A percentile compares a stretch with the other conserved stretches of the same genome.
Evolutionary conservation across 2,797 vertebrate genomes (phyloP).

Genomic region (Rhinatrema bivittatum): DNA sequence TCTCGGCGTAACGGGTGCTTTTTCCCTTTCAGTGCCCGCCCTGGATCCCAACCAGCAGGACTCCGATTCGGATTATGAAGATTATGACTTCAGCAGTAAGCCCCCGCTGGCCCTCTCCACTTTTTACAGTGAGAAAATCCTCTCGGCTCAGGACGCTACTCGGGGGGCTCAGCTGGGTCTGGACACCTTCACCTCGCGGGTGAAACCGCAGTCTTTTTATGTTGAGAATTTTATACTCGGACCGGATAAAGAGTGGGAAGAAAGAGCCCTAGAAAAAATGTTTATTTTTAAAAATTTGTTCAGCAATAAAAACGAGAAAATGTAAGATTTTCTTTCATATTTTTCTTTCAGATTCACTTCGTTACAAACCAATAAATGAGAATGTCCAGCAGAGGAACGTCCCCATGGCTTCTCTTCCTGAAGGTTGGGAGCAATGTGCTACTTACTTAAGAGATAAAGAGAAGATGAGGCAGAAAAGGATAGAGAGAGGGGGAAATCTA

Average conservation of each 20-base stretch:
- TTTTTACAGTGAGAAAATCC: conserved; percentile 52
- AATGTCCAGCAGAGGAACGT: conserved; percentile 6
- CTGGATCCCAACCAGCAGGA: conserved; percentile 13
- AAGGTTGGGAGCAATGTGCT: no score
- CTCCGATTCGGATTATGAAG: conserved; percentile 49
- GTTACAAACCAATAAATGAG: conserved; percentile 17
- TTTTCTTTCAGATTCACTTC: conserved; percentile 40
- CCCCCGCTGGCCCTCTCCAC: conserved; percentile 51
- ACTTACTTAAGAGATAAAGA: no score
- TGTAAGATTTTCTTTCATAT: no score
- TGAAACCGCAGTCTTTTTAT: no score
- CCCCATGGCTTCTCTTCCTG: conserved; percentile 5
- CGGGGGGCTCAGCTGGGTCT: no score
- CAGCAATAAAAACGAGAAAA: no score
- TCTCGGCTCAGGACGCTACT: neutral
- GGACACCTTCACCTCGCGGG: no score
- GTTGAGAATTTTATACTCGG: no score
- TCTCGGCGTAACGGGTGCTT: fast-evolving
- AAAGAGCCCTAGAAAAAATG: neutral
- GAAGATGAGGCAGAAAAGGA: no score
- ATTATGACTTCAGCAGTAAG: conserved; percentile 49
- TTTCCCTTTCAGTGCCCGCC: neutral
- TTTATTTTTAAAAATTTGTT: no score
- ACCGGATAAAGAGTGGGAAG: no score
- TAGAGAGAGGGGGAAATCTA: no score